Evolutionary conservation across 2,888 invertebrate genomes (phyloP), one percentile per base, ranked within the genome.

Genomic region (Cheilosia urbana): DNA sequence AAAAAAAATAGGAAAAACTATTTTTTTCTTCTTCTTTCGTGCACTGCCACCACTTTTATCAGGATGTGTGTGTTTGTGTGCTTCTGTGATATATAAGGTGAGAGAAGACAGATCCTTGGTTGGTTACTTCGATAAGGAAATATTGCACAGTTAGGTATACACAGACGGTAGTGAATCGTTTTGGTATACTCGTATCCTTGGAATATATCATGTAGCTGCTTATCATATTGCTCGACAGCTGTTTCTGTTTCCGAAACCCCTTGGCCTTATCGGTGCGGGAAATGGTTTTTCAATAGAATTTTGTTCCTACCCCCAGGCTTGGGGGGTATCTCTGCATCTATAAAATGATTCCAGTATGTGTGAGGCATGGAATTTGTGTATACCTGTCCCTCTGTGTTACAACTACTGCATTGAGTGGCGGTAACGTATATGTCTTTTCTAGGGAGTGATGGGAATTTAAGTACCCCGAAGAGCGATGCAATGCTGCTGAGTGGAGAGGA

Each of bases 181-280:
- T 40, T 49, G 55, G 51, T 42, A 27, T 6, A 27, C 6, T 30
- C 30, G 49, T 69, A 73, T 83, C 79, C 80, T 79, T 79, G 73
- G n/a, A 49, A 66, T 9, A 37, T 34, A 77, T 75, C 69, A 73
- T 73, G 79, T 60, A 75, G 79, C 84, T 84, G 84, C 84, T 84
- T 84, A 84, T 84, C 84, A 84, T 79, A 84, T 84, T 69, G 75
- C 69, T 65, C 53, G 75, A 80, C 84, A 84, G 79, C 79, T 84
- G 84, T 84, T 84, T 79, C 58, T 40, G 5, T 58, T 37, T n/a
- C n/a, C 15, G 24, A 21, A 6, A 21, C 11, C 21, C 49, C 19
- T 21, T 42, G 47, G 51, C 45, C 58, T 68, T 75, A 84, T 84
- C 79, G 79, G 42, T 53, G 69, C 24, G 79, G 62, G 66, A 69